phyloP scores from a whole-genome alignment of 2,888 invertebrate species.

The Holacanthella duospinosa region DNA sequence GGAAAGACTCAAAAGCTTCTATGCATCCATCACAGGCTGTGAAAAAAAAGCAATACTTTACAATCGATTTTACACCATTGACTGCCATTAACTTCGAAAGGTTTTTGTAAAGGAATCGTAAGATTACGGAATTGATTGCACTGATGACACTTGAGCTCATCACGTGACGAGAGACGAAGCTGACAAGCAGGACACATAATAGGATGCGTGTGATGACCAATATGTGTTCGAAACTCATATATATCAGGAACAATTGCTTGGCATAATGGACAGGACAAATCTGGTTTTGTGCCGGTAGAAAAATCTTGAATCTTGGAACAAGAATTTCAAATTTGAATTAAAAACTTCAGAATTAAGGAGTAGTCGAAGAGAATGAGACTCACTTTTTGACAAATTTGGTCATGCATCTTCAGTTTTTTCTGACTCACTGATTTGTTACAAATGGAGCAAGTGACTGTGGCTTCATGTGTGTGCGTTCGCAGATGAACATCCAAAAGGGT shows the following conservation, averaged over 20 bases:
- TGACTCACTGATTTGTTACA: slow-evolving; percentile 17
- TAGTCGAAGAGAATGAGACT: neutral
- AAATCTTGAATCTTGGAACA: slow-evolving; percentile 1
- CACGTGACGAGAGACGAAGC: slow-evolving; percentile 24
- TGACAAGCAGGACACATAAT: slow-evolving; percentile 35
- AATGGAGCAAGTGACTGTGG: slow-evolving; percentile 7
- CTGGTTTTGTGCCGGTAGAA: neutral
- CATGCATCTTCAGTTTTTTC: slow-evolving; percentile 13
- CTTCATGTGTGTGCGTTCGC: slow-evolving; percentile 14
- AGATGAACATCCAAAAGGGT: too few species aligned
- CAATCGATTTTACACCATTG: too few species aligned
- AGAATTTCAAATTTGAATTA: neutral
- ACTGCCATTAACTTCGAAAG: neutral
- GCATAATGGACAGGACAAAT: slow-evolving; percentile 28
- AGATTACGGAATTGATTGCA: neutral
- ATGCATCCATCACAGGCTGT: slow-evolving; percentile 19
- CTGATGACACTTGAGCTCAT: neutral
- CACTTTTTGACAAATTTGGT: slow-evolving; percentile 17
- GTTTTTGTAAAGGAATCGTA: neutral
- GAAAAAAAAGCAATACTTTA: neutral
- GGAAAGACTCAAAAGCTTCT: slow-evolving; percentile 10
- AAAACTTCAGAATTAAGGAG: neutral
- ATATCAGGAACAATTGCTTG: slow-evolving; percentile 38
- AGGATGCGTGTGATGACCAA: slow-evolving; percentile 42
- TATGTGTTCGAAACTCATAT: slow-evolving; percentile 40